phyloP scores from a whole-genome alignment of 37 sponge, comb jelly and placozoan genomes.

The Beroe ovata region DNA sequence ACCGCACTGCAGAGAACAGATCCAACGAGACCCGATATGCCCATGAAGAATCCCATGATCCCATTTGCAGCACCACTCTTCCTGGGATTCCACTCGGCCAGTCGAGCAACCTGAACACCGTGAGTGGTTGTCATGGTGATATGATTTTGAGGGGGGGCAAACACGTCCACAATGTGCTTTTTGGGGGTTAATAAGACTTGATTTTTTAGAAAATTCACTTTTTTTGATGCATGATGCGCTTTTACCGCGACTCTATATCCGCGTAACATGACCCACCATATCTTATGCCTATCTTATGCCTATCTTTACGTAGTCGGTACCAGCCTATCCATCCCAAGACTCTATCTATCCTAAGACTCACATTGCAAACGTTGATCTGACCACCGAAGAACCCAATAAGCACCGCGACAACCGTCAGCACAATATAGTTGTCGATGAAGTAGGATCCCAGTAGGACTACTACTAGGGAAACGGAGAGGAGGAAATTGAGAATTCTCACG shows the following conservation, averaged over 20 bases:
- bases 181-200: too few relatives aligned
- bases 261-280: too few relatives aligned
- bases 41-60: constrained; percentile 67
- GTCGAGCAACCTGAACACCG: constrained; percentile 26
- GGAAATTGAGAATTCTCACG: constrained; percentile 44
- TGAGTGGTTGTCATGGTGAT: too few relatives aligned
- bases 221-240: too few relatives aligned
- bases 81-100: constrained; percentile 55
- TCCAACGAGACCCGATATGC: constrained; percentile 28
- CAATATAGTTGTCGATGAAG: constrained; percentile 4
- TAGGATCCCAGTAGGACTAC: constrained; percentile 11
- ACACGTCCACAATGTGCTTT: too few relatives aligned
- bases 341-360: constrained; percentile 3
- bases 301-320: too few relatives aligned
- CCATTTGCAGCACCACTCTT: constrained; percentile 65
- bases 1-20: constrained; percentile 40
- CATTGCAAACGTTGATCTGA: constrained; percentile 65
- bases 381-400: constrained; percentile 15
- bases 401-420: constrained; percentile 50
- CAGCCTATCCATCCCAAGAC: too few relatives aligned
- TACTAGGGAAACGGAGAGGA: neutral
- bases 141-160: too few relatives aligned
- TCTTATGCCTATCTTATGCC: too few relatives aligned
- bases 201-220: too few relatives aligned
- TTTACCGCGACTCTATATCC: too few relatives aligned